These are phyloP conservation scores for Anaspis maculata DNA, from an alignment of 2,888 invertebrate genomes.

Conservation along the genomic window DNA sequence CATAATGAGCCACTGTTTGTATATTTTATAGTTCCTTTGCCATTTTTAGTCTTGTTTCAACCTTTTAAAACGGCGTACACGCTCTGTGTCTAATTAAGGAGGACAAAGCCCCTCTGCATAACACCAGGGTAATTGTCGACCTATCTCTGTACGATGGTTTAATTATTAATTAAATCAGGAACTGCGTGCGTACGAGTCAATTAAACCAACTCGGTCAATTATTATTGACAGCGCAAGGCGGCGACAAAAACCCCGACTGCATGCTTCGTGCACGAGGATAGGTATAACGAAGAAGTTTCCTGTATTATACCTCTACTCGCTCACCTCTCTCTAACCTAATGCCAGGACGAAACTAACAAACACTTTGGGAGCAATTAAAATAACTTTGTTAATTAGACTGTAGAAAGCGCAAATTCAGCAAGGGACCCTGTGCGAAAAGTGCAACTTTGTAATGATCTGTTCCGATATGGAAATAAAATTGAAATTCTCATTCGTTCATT, in stretches of 20 bases:
- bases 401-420: too few relatives aligned
- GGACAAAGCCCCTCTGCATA: conserved; percentile 34
- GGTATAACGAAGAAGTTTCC: conserved; percentile 6
- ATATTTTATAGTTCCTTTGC: conserved; percentile 38
- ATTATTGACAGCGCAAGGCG: conserved; percentile 20
- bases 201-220: conserved; percentile 31
- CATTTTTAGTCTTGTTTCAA: conserved; percentile 37
- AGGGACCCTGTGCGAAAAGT: too few relatives aligned
- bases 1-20: conserved; percentile 40
- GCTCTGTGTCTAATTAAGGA: conserved; percentile 37
- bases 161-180: conserved; percentile 39
- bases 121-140: conserved; percentile 37
- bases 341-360: too few relatives aligned
- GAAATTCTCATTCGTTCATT: too few relatives aligned
- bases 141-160: conserved; percentile 37
- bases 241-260: conserved; percentile 5
- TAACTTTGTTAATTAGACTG: conserved; percentile 21
- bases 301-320: too few relatives aligned
- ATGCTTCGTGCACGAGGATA: too few relatives aligned
- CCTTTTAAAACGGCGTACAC: conserved; percentile 28
- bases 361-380: conserved; percentile 15
- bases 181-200: conserved; percentile 34
- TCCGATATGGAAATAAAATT: too few relatives aligned
- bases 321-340: too few relatives aligned
- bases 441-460: too few relatives aligned